These are phyloP conservation scores for Lordiphosa stackelbergi DNA, from an alignment of 1,140 invertebrate genomes.

Conservation along the genomic window DNA sequence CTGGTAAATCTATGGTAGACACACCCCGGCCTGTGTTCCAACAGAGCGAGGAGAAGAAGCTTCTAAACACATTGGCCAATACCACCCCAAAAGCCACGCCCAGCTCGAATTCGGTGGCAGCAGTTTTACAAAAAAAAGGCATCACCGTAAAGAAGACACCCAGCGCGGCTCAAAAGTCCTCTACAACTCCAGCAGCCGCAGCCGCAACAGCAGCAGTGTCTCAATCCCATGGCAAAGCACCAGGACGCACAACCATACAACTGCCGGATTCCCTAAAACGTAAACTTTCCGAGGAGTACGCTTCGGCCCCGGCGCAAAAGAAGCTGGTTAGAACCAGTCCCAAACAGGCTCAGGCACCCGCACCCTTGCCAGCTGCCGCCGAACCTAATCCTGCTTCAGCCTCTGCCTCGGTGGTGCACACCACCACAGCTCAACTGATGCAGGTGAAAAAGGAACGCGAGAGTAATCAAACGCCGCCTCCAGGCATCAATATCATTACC, in stretches of 20 bases:
- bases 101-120: conserved; percentile 35
- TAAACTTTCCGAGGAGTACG: conserved; percentile 61
- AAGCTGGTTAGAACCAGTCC: conserved; percentile 40
- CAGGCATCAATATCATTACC: conserved; percentile 70
- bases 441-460: conserved; percentile 65
- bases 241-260: conserved; percentile 58
- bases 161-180: conserved; percentile 16
- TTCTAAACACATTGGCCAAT: conserved; percentile 65
- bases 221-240: conserved; percentile 10
- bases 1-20: conserved; percentile 38
- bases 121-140: conserved; percentile 69
- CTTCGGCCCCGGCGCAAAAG: conserved; percentile 20
- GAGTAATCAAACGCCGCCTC: conserved; percentile 51
- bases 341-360: conserved; percentile 21
- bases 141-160: conserved; percentile 69
- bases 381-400: conserved; percentile 8
- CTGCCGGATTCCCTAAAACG: conserved; percentile 68
- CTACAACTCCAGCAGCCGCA: neutral
- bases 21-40: conserved; percentile 52
- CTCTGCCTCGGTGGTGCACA: conserved; percentile 41
- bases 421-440: conserved; percentile 55
- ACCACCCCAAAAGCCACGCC: conserved; percentile 33
- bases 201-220: conserved; percentile 5
- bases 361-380: neutral
- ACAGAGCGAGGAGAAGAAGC: conserved; percentile 55